These are phyloP conservation scores for Andrena chrysosceles DNA, from an alignment of 2,888 invertebrate genomes.

Conservation along the genomic window DNA sequence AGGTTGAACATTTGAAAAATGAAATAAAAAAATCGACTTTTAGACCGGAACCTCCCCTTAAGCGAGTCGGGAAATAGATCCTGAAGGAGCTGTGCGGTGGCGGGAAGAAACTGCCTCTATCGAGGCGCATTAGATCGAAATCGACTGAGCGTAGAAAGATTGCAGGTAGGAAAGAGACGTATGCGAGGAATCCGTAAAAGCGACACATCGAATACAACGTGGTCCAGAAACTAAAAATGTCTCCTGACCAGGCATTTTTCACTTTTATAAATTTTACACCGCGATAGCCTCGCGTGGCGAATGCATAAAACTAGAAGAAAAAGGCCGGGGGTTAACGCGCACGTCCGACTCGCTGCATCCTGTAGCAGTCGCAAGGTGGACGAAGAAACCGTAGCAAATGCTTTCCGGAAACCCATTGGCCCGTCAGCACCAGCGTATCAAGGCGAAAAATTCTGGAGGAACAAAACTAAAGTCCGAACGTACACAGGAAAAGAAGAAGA, in stretches of 20 bases:
- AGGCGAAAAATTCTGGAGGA: constrained; percentile 65
- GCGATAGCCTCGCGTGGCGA: constrained; percentile 42
- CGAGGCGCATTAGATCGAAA: constrained; percentile 16
- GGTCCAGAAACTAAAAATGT: constrained; percentile 51
- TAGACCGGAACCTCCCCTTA: not conserved
- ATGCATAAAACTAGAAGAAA: constrained; percentile 65
- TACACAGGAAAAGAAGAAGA: not conserved
- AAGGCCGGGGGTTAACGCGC: constrained; percentile 55
- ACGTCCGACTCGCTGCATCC: constrained; percentile 60
- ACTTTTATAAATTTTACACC: constrained; percentile 53
- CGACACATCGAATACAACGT: constrained; percentile 9
- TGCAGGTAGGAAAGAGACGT: not conserved
- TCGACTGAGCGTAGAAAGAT: constrained; percentile 35
- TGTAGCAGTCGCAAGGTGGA: constrained; percentile 58
- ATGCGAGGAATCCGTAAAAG: not conserved
- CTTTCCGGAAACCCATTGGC: constrained; percentile 73
- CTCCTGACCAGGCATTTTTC: constrained; percentile 60
- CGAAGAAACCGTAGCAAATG: constrained; percentile 72
- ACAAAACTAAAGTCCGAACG: constrained; percentile 63
- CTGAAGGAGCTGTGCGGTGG: not conserved
- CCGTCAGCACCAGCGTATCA: constrained; percentile 66
- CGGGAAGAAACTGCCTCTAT: constrained; percentile 10
- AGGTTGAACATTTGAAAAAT: too few relatives aligned
- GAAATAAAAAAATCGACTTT: too few relatives aligned
- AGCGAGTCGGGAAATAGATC: constrained; percentile 20